Evolutionary conservation across 2,797 vertebrate species (phyloP).

Genomic region (Molossus alvarezi): DNA sequence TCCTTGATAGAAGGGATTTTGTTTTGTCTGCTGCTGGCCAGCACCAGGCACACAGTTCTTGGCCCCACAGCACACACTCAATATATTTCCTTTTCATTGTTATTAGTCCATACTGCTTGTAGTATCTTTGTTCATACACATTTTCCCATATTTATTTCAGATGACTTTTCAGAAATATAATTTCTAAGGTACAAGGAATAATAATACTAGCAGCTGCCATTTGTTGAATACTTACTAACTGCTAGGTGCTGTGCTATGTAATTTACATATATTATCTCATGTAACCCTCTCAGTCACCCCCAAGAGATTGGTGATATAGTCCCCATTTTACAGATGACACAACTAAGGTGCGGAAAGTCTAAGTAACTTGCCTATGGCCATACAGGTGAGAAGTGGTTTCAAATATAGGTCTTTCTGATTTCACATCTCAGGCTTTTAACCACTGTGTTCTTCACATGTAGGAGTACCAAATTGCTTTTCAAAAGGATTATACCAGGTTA

Average conservation of each 20-base stretch:
- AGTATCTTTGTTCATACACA: constrained; percentile 48
- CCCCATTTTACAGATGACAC: constrained; percentile 51
- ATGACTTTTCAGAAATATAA: constrained; percentile 61
- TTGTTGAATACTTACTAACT: constrained; percentile 66
- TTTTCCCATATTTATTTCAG: constrained; percentile 49
- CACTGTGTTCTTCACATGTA: background rate
- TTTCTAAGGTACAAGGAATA: constrained; percentile 62
- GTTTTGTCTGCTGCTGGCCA: constrained; percentile 24
- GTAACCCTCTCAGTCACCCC: constrained; percentile 34
- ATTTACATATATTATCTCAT: constrained; percentile 45
- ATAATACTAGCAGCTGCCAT: constrained; percentile 20
- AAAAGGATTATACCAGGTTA: constrained; percentile 5
- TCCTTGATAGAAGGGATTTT: constrained; percentile 45
- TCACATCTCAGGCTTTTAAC: constrained; percentile 25
- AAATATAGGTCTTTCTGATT: constrained; percentile 45
- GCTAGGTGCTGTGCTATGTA: constrained; percentile 46
- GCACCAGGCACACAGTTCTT: constrained; percentile 19
- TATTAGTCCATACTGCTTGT: constrained; percentile 39
- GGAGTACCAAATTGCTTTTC: constrained; percentile 26
- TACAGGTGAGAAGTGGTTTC: background rate
- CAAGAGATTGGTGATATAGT: background rate
- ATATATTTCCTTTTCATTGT: constrained; percentile 56
- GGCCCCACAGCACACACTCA: background rate
- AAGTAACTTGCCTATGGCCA: constrained; percentile 38
- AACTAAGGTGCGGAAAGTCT: constrained; percentile 58